Percentiles rank a stretch among this genome's conserved stretches.
phyloP scores from a whole-genome alignment of 1,140 invertebrate genomes.

The Drosophila sproati region DNA sequence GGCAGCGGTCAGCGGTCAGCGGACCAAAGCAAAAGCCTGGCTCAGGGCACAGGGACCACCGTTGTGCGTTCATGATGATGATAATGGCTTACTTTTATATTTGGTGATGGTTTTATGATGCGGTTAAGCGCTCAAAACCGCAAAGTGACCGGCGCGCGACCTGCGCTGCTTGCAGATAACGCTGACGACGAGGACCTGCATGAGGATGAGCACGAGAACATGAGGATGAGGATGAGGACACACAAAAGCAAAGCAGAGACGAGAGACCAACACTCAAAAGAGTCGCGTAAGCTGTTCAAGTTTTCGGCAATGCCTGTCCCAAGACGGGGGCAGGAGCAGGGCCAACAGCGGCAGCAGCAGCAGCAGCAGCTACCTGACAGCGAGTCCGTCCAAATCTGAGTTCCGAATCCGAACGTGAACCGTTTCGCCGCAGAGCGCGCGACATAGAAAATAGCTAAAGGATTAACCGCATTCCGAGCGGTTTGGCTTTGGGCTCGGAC shows the following conservation, averaged over 20 bases:
- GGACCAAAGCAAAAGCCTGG: constrained; percentile 5
- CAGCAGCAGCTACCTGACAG: constrained; percentile 9
- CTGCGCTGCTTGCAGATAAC: constrained; percentile 23
- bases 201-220: constrained; percentile 15
- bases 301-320: constrained; percentile 59
- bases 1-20: not conserved
- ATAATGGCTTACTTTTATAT: constrained; percentile 80
- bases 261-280: constrained; percentile 19
- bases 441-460: constrained; percentile 76
- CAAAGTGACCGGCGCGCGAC: constrained; percentile 70
- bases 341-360: not conserved
- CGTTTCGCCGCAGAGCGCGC: constrained; percentile 43
- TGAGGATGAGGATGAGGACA: constrained; percentile 6
- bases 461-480: constrained; percentile 77
- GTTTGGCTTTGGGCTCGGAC: constrained; percentile 36
- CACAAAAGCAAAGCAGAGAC: not conserved
- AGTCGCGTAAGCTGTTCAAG: constrained; percentile 76
- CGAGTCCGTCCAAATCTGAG: not conserved
- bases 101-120: constrained; percentile 81
- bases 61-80: constrained; percentile 71
- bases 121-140: constrained; percentile 80
- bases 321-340: not conserved
- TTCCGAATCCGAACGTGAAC: not conserved
- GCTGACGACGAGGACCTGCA: constrained; percentile 16
- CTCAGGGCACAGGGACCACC: constrained; percentile 30